These are phyloP conservation scores for Cataglyphis livida DNA, from an alignment of 2,888 invertebrate genomes.

Conservation along the genomic window DNA sequence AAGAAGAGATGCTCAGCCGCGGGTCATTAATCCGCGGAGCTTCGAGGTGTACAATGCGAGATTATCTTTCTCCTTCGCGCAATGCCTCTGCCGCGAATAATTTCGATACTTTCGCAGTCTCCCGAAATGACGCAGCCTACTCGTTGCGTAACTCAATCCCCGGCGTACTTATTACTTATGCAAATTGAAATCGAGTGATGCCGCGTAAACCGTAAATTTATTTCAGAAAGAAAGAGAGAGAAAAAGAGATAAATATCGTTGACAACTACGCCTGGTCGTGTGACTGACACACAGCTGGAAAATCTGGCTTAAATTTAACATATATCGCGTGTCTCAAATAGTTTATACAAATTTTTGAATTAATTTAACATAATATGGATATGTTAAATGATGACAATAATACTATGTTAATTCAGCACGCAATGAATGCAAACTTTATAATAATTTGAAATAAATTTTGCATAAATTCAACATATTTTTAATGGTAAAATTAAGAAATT, in stretches of 20 bases:
- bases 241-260: constrained; percentile 6
- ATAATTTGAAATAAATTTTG: too few relatives aligned
- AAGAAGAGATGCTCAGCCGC: constrained; percentile 23
- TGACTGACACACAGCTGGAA: background rate
- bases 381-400: too few relatives aligned
- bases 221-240: background rate
- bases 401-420: too few relatives aligned
- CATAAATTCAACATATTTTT: too few relatives aligned
- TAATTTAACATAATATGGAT: too few relatives aligned
- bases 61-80: background rate
- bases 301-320: too few relatives aligned
- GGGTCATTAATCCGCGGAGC: constrained; percentile 40
- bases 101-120: constrained; percentile 23
- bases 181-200: constrained; percentile 42
- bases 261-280: background rate
- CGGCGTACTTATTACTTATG: constrained; percentile 41
- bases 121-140: constrained; percentile 32
- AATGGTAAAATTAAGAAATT: too few relatives aligned
- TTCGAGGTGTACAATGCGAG: constrained; percentile 29
- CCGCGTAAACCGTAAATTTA: constrained; percentile 47
- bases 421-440: too few relatives aligned
- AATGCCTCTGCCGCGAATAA: constrained; percentile 15
- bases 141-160: constrained; percentile 46
- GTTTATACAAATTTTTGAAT: too few relatives aligned
- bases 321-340: too few relatives aligned